Base-by-base conservation (phyloP, 2,797 vertebrate genomes). In the Toxotes lorentzi region DNA sequence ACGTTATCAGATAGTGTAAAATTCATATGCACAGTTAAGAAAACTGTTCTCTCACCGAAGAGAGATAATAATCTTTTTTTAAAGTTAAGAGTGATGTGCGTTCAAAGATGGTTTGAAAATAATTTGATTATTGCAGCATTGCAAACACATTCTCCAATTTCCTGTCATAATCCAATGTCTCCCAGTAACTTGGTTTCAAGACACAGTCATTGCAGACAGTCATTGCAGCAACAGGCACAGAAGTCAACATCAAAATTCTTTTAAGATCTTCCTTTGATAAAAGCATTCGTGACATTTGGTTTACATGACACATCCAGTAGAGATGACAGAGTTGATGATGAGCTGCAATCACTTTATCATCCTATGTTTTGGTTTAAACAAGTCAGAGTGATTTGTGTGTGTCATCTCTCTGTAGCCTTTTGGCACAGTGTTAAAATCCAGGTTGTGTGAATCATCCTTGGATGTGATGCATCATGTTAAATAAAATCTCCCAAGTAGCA, bases 251-350 rank as follows among this genome's bases (percentile, higher is more conserved):
- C 45, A 34, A 21, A 16, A n/a, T 45, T 58, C 21, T n/a, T 54
- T 32, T 2, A 35, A 23, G 34, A 63, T 5, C 6, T 19, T 53
- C 21, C 13, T 24, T 50, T 62, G 27, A 7, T 9, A 24, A 13
- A 24, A 34, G 48, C 12, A 43, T 70, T n/a, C 35, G 47, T 66
- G 21, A 57, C 34, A 63, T 34, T 54, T 67, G 51, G 41, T n/a
- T 53, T 13, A n/a, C 12, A 7, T 9, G 16, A 67, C n/a, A 34
- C 63, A 34, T 16, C 16, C 30, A 48, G 38, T 5, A 27, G 17
- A 35, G 21, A 13, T 12, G 11, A 61, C 11, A 53, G 38, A 41
- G 23, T 17, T 7, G 11, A 45, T 21, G 38, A 58, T 34, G 50
- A 17, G 43, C 38, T 43, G 8, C 9, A 48, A n/a, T 27, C 54